phyloP scores from a whole-genome alignment of 1,140 invertebrate genomes.

The Heterodera carotae region DNA sequence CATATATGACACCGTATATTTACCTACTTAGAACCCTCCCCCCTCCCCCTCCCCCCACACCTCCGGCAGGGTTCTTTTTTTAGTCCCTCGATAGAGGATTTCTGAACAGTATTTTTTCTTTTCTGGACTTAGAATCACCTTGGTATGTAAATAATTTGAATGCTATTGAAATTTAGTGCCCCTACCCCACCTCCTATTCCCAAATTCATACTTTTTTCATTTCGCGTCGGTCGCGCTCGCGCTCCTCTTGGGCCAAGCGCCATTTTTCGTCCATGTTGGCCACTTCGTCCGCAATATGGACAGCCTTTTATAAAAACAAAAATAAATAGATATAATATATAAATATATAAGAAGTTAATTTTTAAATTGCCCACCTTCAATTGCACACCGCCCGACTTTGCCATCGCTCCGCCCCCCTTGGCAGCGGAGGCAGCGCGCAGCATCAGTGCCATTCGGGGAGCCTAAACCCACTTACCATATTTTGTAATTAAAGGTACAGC shows the following conservation, averaged over 20 bases:
- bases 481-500: background rate
- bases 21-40: no score
- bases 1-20: no score
- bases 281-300: conserved; percentile 4
- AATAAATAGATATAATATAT: background rate
- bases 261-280: conserved; percentile 27
- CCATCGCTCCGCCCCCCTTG: conserved; percentile 2
- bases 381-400: conserved; percentile 14
- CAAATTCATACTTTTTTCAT: conserved; percentile 44
- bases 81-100: no score
- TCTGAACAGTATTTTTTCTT: no score
- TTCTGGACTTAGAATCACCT: no score
- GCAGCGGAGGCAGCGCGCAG: background rate
- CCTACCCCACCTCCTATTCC: no score
- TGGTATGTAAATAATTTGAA: no score
- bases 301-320: background rate
- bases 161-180: no score
- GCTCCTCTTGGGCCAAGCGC: conserved; percentile 33
- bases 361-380: conserved; percentile 13
- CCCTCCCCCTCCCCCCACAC: no score
- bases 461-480: no score
- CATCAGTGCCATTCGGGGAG: conserved; percentile 25
- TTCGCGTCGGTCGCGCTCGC: conserved; percentile 31
- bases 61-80: no score
- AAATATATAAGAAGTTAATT: background rate